A percentile compares a stretch with the other conserved stretches of the same genome.
phyloP scores from a whole-genome alignment of 2,113 vertebrate species.

The Poeciliopsis retropinna region DNA sequence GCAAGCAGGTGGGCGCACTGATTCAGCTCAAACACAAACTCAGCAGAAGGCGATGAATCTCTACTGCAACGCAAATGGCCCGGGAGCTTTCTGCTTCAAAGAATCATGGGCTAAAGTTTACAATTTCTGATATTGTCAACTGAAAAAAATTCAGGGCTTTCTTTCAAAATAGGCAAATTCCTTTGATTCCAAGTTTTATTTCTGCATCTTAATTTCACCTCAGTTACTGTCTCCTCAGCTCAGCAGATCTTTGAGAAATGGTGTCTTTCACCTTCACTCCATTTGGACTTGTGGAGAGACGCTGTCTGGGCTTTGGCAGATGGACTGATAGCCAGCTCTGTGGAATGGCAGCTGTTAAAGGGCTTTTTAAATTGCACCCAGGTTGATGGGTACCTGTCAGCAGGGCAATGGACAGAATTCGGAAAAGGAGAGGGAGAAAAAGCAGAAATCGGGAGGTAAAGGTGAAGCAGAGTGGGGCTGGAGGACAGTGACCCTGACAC shows the following conservation, averaged over 20 bases:
- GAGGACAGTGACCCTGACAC: conserved; percentile 55
- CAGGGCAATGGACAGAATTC: conserved; percentile 62
- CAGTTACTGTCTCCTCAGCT: conserved; percentile 37
- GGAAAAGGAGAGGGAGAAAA: background rate
- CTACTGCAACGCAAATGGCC: conserved; percentile 22
- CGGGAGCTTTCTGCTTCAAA: background rate
- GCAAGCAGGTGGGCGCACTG: conserved; percentile 8
- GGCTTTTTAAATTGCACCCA: conserved; percentile 77
- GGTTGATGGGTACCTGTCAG: conserved; percentile 77
- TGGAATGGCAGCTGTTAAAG: conserved; percentile 79
- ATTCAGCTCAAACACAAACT: conserved; percentile 19
- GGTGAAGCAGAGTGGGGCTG: conserved; percentile 1
- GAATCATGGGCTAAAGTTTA: conserved; percentile 8
- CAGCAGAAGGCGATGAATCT: conserved; percentile 41
- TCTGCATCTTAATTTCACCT: conserved; percentile 16
- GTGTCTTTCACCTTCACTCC: conserved; percentile 73
- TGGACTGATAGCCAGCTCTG: conserved; percentile 72
- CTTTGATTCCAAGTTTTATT: conserved; percentile 16
- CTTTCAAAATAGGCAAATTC: conserved; percentile 1
- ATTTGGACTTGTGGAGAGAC: conserved; percentile 62
- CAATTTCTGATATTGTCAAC: conserved; percentile 21
- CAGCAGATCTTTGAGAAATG: conserved; percentile 55
- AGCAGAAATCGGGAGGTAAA: conserved; percentile 14
- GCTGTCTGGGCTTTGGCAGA: conserved; percentile 74
- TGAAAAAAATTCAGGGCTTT: conserved; percentile 4